Evolutionary conservation across 2,888 invertebrate species (phyloP).

Genomic region (Aphelenchoides bicaudatus): DNA sequence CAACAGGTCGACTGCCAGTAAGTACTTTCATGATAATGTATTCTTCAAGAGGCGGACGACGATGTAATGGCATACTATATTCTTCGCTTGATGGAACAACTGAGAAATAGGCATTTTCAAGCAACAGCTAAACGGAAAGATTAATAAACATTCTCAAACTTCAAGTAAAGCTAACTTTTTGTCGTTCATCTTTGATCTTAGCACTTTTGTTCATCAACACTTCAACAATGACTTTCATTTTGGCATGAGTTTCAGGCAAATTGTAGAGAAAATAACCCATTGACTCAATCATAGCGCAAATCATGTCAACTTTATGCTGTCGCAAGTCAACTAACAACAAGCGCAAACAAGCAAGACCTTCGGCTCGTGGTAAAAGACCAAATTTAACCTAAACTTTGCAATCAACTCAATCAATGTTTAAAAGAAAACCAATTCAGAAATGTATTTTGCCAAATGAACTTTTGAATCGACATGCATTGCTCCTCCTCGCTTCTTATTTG

Average conservation of each 20-base stretch:
- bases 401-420: neutral
- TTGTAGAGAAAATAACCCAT: slow-evolving; percentile 41
- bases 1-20: slow-evolving; percentile 11
- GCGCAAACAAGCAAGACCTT: slow-evolving; percentile 50
- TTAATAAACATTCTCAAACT: neutral
- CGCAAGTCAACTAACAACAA: slow-evolving; percentile 52
- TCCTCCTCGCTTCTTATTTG: slow-evolving; percentile 29
- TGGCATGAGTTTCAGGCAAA: slow-evolving; percentile 51
- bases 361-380: slow-evolving; percentile 52
- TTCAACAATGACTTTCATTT: slow-evolving; percentile 55
- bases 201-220: slow-evolving; percentile 46
- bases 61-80: slow-evolving; percentile 26
- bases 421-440: slow-evolving; percentile 46
- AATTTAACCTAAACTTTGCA: slow-evolving; percentile 51
- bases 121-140: slow-evolving; percentile 42
- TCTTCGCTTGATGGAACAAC: slow-evolving; percentile 55
- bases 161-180: slow-evolving; percentile 35
- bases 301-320: slow-evolving; percentile 53
- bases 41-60: slow-evolving; percentile 36
- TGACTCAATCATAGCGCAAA: slow-evolving; percentile 48
- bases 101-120: slow-evolving; percentile 57
- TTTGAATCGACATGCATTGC: slow-evolving; percentile 30
- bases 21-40: slow-evolving; percentile 39
- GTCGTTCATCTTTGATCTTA: slow-evolving; percentile 47
- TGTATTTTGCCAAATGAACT: slow-evolving; percentile 41